phyloP scores from a whole-genome alignment of 2,797 vertebrate genomes.

The Myotis myotis region DNA sequence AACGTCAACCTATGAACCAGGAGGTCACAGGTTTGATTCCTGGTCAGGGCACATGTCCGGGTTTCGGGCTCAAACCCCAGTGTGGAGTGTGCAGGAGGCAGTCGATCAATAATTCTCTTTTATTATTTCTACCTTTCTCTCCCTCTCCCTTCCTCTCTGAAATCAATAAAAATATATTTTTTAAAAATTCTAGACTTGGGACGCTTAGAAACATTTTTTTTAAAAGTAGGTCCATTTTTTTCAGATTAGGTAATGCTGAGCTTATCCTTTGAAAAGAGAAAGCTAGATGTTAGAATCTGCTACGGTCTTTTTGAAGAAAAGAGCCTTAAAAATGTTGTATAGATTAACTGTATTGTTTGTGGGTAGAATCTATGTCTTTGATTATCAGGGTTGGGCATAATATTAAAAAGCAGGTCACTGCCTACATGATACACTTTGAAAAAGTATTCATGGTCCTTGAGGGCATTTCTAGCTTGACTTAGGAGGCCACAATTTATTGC shows the following conservation, averaged over 20 bases:
- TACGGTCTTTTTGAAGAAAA: neutral
- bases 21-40: too few species aligned
- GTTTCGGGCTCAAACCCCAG: too few species aligned
- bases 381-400: neutral
- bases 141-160: too few species aligned
- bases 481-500: neutral
- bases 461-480: neutral
- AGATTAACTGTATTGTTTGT: neutral
- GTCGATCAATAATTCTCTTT: too few species aligned
- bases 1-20: too few species aligned
- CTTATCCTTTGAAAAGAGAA: constrained; percentile 27
- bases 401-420: neutral
- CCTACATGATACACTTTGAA: neutral
- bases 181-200: too few species aligned
- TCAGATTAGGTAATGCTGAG: neutral
- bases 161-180: too few species aligned
- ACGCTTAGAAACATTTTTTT: too few species aligned
- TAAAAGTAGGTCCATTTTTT: neutral
- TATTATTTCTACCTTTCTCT: too few species aligned
- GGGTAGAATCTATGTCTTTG: neutral
- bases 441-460: neutral
- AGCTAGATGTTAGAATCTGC: neutral
- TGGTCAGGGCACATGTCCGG: too few species aligned
- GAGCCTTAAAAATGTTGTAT: neutral
- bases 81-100: too few species aligned